Evolutionary conservation across 2,888 invertebrate species (phyloP).

Genomic region (Erebia palarica): DNA sequence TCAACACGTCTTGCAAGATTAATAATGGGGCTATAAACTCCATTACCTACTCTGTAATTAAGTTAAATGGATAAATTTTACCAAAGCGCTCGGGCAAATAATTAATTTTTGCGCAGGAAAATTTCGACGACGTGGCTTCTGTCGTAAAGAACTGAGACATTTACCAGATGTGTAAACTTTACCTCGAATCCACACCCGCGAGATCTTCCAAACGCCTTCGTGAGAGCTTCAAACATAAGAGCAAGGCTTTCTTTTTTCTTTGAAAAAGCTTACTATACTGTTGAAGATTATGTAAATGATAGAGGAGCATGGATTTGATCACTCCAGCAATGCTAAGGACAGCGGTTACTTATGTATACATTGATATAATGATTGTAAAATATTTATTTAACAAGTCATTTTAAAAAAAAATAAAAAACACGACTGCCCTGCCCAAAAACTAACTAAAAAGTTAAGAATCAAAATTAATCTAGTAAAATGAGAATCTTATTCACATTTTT

Average conservation of each 20-base stretch:
- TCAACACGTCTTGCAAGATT: conserved; percentile 58
- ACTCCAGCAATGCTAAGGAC: too few species aligned
- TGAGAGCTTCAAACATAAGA: too few species aligned
- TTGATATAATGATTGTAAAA: too few species aligned
- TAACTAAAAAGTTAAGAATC: too few species aligned
- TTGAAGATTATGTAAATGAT: too few species aligned
- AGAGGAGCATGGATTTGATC: too few species aligned
- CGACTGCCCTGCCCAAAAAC: too few species aligned
- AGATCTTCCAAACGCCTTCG: not conserved
- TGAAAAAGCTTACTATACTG: not conserved
- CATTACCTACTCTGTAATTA: conserved; percentile 71
- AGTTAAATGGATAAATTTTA: conserved; percentile 71
- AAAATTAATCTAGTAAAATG: too few species aligned
- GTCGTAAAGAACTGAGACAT: conserved; percentile 41
- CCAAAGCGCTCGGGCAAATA: conserved; percentile 60
- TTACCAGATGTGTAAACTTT: conserved; percentile 26
- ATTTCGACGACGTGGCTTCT: conserved; percentile 44
- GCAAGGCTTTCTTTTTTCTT: not conserved
- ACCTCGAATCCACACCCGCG: not conserved
- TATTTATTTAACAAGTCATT: too few species aligned
- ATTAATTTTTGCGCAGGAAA: conserved; percentile 59
- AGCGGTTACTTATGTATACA: too few species aligned
- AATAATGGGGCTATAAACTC: conserved; percentile 69
- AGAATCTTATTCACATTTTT: too few species aligned
- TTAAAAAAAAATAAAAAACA: too few species aligned